Percentiles rank a stretch among this genome's conserved stretches.
These are phyloP conservation scores for Pseudobourletiella spinata DNA, from an alignment of 1,140 invertebrate genomes.

Conservation along the genomic window DNA sequence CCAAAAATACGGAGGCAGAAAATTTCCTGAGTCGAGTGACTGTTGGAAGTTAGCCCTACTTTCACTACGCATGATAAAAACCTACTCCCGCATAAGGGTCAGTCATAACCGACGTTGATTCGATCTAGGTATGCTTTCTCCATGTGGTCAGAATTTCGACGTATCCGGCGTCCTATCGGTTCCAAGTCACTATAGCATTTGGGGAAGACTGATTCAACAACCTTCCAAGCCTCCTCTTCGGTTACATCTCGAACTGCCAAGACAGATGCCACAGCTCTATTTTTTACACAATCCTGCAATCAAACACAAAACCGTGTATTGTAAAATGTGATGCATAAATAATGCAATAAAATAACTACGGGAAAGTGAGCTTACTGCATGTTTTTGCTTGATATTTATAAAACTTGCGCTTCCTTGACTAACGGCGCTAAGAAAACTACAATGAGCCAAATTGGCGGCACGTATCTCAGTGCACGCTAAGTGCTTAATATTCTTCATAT, in stretches of 20 bases:
- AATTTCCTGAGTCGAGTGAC: background rate
- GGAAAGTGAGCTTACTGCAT: conserved; percentile 51
- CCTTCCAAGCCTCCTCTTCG: conserved; percentile 57
- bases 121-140: conserved; percentile 65
- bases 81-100: too few species aligned
- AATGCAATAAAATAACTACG: background rate
- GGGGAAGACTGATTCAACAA: conserved; percentile 79
- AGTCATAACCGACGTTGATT: conserved; percentile 65
- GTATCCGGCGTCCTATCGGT: conserved; percentile 74
- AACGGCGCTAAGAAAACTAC: conserved; percentile 72
- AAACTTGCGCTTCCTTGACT: conserved; percentile 63
- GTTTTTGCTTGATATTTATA: conserved; percentile 61
- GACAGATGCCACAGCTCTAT: conserved; percentile 73
- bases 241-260: conserved; percentile 67
- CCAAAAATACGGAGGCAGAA: background rate
- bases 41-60: background rate
- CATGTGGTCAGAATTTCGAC: conserved; percentile 67
- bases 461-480: conserved; percentile 90
- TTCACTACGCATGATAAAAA: background rate
- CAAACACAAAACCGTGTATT: background rate
- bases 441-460: conserved; percentile 84
- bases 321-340: background rate
- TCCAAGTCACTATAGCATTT: conserved; percentile 90
- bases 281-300: conserved; percentile 74
- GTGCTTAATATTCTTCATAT: conserved; percentile 85